A percentile compares a stretch with the other conserved stretches of the same genome.
Evolutionary conservation across 2,888 invertebrate genomes (phyloP).

Genomic region (Agrochola lychnidis): DNA sequence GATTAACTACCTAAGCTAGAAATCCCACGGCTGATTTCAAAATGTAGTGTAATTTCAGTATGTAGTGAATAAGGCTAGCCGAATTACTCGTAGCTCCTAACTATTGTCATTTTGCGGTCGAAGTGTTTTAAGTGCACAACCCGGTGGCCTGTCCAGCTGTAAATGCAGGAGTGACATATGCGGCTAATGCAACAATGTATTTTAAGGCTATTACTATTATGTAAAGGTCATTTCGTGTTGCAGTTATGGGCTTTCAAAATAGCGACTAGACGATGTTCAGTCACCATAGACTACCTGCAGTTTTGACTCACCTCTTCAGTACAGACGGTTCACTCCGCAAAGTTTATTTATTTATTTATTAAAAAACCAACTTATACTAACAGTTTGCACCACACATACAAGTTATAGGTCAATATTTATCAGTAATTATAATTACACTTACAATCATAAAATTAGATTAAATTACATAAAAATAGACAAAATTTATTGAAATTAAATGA

Average conservation of each 20-base stretch:
- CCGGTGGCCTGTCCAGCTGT: conserved; percentile 13
- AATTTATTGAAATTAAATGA: no score
- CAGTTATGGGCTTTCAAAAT: conserved; percentile 25
- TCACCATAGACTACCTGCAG: not conserved
- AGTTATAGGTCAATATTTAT: no score
- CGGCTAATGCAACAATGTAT: conserved; percentile 47
- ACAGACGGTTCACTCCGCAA: no score
- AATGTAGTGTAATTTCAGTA: no score
- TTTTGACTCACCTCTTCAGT: no score
- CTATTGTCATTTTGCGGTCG: conserved; percentile 44
- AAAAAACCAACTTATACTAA: no score
- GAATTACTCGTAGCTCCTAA: conserved; percentile 40
- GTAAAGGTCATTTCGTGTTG: conserved; percentile 27
- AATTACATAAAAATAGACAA: no score
- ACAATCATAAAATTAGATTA: no score
- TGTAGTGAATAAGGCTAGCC: conserved; percentile 7
- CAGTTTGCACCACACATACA: no score
- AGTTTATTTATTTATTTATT: no score
- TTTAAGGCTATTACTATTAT: conserved; percentile 40
- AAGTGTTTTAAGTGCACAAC: conserved; percentile 46
- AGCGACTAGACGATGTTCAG: not conserved
- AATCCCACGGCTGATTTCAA: not conserved
- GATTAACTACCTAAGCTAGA: not conserved
- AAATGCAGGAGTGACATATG: conserved; percentile 38
- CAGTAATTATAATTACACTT: no score